Percentiles rank a stretch among this genome's conserved stretches.
Evolutionary conservation across 1,140 invertebrate genomes (phyloP).

Genomic region (Drosophila lowei): DNA sequence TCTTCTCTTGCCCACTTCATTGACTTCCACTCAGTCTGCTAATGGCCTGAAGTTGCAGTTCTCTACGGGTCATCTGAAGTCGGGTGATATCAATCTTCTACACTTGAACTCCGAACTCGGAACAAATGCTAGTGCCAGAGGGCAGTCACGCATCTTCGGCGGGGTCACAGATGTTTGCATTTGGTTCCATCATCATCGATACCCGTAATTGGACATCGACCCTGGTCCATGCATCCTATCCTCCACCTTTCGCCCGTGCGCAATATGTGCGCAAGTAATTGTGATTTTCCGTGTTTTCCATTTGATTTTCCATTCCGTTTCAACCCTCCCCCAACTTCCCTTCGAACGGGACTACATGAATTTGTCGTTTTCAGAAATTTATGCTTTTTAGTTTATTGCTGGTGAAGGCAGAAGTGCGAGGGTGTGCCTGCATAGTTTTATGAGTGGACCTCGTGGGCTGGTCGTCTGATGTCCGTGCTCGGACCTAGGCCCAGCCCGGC

Average conservation of each 20-base stretch:
- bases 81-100: conserved; percentile 62
- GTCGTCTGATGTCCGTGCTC: conserved; percentile 10
- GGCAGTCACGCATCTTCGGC: conserved; percentile 56
- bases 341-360: conserved; percentile 33
- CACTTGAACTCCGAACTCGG: conserved; percentile 31
- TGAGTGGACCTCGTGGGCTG: conserved; percentile 50
- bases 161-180: conserved; percentile 75
- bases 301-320: conserved; percentile 66
- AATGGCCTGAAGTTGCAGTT: conserved; percentile 17
- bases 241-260: conserved; percentile 28
- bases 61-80: conserved; percentile 28
- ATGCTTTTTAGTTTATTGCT: conserved; percentile 78
- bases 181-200: conserved; percentile 60
- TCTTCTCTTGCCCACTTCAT: too few species aligned
- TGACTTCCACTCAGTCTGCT: not conserved
- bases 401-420: not conserved
- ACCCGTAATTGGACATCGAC: conserved; percentile 64
- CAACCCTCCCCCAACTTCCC: not conserved
- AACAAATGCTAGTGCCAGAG: conserved; percentile 50
- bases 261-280: conserved; percentile 49
- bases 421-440: conserved; percentile 50
- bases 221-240: conserved; percentile 15
- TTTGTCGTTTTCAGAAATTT: conserved; percentile 75
- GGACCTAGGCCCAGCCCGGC: conserved; percentile 6
- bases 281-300: conserved; percentile 69